These are phyloP conservation scores for Trachelipus rathkii DNA, from an alignment of 1,140 invertebrate species.

Conservation along the genomic window DNA sequence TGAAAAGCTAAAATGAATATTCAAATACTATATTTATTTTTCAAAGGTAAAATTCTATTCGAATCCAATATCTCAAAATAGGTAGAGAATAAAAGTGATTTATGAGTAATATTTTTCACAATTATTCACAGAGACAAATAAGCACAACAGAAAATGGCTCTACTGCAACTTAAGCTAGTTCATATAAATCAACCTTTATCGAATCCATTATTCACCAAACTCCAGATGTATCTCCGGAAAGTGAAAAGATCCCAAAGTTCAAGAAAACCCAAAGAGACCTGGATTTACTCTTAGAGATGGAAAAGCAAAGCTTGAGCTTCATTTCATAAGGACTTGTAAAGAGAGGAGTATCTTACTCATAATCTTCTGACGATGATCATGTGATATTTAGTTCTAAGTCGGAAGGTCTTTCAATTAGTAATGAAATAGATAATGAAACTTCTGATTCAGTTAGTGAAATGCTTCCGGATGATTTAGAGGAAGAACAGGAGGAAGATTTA, in stretches of 20 bases:
- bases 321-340: too few relatives aligned
- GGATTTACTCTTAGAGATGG: not conserved
- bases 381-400: constrained; percentile 38
- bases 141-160: too few relatives aligned
- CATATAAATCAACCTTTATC: too few relatives aligned
- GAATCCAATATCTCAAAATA: too few relatives aligned
- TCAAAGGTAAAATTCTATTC: too few relatives aligned
- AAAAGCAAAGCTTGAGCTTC: too few relatives aligned
- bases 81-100: too few relatives aligned
- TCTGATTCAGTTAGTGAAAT: constrained; percentile 48
- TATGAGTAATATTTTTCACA: too few relatives aligned
- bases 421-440: constrained; percentile 44
- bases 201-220: constrained; percentile 45
- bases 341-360: constrained; percentile 27
- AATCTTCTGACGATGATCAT: constrained; percentile 44
- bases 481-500: constrained; percentile 49
- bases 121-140: too few relatives aligned
- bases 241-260: not conserved
- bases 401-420: constrained; percentile 31
- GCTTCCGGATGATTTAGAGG: constrained; percentile 51
- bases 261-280: not conserved
- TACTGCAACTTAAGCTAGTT: too few relatives aligned
- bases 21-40: too few relatives aligned
- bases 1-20: too few relatives aligned
- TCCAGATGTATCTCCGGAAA: constrained; percentile 34